Base-by-base conservation (phyloP, 2,797 vertebrate species). In the Scomberomorus guttatus region DNA sequence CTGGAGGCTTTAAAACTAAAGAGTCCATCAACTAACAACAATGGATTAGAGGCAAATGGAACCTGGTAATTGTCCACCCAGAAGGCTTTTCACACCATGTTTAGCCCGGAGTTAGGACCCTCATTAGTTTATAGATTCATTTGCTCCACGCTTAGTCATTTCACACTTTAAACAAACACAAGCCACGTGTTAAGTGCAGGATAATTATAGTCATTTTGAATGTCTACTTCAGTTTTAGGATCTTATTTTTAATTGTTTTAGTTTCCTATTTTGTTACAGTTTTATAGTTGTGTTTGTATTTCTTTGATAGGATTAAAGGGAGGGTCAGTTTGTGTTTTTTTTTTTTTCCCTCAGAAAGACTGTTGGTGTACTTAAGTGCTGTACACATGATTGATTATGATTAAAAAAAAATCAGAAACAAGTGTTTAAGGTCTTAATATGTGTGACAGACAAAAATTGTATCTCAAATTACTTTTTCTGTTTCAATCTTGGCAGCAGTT, bases 111-210 rank as follows among this genome's bases (percentile, higher is more conserved):
- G 74, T 81, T 72, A 61, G 56, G 44, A 70, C 72, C 42, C 72
- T 77, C 51, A 82, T 85, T 87, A 87, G 63, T 73, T 67, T 69
- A 58, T 25, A 55, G 71, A 73, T 78, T 77, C 42, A 75, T 70
- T 74, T 62, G 44, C 72, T 34, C 25, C 2, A 10, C 24, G 20
- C 57, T 62, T 61, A 34, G 60, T 79, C 56, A 81, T 79, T 87
- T 85, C 59, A 80, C 81, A 79, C 67, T 56, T 5, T 17, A 48
- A 77, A 34, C 37, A 69, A 57, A 75, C 63, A 42, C 44, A 65
- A 55, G 72, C 50, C 17, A 25, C 27, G 29, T 62, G 57, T 67
- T 78, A 63, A 67, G 6, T 76, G 37, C 56, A 22, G 71, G 60
- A 42, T 82, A 72, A 77, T 78, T 69, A 55, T 52, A 32, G 46